Base-by-base conservation (phyloP, 2,888 invertebrate genomes). In the Trichogramma evanescens region DNA sequence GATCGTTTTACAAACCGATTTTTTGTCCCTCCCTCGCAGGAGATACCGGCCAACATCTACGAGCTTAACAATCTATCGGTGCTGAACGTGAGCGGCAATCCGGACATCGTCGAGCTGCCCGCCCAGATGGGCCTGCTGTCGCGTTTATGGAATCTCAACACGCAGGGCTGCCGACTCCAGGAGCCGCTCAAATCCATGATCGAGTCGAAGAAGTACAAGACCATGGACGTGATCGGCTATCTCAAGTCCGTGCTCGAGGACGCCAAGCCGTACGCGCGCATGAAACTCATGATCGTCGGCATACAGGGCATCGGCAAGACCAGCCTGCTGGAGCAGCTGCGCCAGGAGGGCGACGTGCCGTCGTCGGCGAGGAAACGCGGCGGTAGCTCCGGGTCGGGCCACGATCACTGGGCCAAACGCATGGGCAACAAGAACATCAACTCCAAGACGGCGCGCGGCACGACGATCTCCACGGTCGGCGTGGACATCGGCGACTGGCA, bases 401-500 rank as follows among this genome's bases (percentile, higher is more conserved):
- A 79, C 49, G 82, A 93, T 86, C 94, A 95, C 75, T 95, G 95
- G 95, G 91, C 95, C 0, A 93, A 92, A 75, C 85, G 95, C 54
- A 95, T 95, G 93, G 95, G 95, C 43, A 93, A 94, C 77, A 89
- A 91, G 72, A 88, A 87, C 67, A 87, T 90, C 53, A 86, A 88
- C 48, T 83, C 87, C 1, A 89, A 88, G 72, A 89, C 87, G 2
- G 84, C 86, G 0, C 85, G 88, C 60, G 91, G 91, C 6, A 88
- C 85, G 13, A 91, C 90, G 69, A 87, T 97, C 77, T 96, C 96
- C 0, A 98, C 97, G 0, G 97, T 98, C 45, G 97, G 97, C 26
- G 97, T 99, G 39, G 98, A 98, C 79, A 96, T 99, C 67, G 93
- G 94, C 50, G 91, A 94, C 67, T 95, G 97, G 92, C 83, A 90